Evolutionary conservation across 2,888 invertebrate species (phyloP).

Genomic region (Ceratothoa steindachneri): DNA sequence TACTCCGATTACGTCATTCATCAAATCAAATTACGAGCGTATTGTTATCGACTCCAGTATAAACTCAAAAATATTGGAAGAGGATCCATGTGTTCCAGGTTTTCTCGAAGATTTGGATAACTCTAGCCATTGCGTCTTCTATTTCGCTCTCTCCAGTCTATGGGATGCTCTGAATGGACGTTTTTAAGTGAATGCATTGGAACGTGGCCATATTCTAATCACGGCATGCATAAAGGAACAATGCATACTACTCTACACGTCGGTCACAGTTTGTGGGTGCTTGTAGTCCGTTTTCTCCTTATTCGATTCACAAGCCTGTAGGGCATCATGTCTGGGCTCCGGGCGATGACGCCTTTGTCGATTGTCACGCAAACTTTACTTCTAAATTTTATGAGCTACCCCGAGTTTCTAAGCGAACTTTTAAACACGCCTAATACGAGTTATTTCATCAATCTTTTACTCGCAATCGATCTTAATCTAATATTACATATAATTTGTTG

Average conservation of each 20-base stretch:
- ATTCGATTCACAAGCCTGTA: neutral
- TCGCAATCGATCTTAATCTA: too few species aligned
- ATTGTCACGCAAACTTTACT: neutral
- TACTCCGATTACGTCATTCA: slow-evolving; percentile 22
- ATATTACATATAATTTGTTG: too few species aligned
- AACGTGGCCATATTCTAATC: slow-evolving; percentile 38
- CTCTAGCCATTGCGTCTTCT: slow-evolving; percentile 27
- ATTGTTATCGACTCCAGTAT: slow-evolving; percentile 10
- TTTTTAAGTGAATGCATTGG: slow-evolving; percentile 39
- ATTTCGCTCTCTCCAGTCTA: slow-evolving; percentile 20
- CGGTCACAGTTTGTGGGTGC: neutral
- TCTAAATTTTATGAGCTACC: neutral
- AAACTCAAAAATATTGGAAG: slow-evolving; percentile 12
- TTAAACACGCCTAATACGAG: neutral
- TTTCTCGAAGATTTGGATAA: slow-evolving; percentile 13
- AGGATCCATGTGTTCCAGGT: slow-evolving; percentile 33
- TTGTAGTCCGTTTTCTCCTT: neutral
- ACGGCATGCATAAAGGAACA: neutral
- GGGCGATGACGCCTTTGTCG: neutral
- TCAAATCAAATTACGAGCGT: slow-evolving; percentile 9
- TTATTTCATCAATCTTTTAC: neutral
- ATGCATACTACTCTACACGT: neutral
- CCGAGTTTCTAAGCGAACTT: neutral
- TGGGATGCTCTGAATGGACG: slow-evolving; percentile 28
- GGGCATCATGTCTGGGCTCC: neutral